Conservation (phyloP, 2,113 vertebrate species). For the Atractosteus spatula region DNA sequence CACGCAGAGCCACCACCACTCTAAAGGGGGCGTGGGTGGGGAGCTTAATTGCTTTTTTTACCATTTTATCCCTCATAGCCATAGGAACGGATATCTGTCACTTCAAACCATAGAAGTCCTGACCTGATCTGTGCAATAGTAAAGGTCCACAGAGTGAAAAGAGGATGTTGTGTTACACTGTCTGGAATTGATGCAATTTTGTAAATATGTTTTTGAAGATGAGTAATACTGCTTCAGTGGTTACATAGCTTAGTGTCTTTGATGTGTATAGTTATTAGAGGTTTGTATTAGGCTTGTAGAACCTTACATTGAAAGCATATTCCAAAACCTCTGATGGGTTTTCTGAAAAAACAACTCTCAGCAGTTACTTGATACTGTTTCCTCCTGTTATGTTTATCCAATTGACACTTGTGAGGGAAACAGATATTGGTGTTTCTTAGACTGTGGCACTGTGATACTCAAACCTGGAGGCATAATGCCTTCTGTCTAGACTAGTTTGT, state of each 20-base stretch:
- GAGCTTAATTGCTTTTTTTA: too few species aligned
- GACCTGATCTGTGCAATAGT: too few species aligned
- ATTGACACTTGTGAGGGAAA: neutral
- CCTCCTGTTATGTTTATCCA: conserved; percentile 4
- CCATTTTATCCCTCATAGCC: too few species aligned
- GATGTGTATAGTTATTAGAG: neutral
- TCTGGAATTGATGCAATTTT: too few species aligned
- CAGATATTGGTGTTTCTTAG: neutral
- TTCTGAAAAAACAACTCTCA: conserved; percentile 4
- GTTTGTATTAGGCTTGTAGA: neutral
- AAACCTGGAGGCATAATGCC: neutral
- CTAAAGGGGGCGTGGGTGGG: conserved; percentile 10
- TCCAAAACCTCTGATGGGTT: conserved; percentile 3
- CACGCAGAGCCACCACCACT: conserved; percentile 22
- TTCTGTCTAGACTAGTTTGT: too few species aligned
- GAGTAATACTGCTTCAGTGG: too few species aligned
- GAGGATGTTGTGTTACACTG: too few species aligned
- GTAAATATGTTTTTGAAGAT: too few species aligned
- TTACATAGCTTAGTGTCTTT: conserved; percentile 3
- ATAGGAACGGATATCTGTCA: too few species aligned
- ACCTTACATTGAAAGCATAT: neutral
- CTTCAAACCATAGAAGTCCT: too few species aligned
- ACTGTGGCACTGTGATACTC: neutral
- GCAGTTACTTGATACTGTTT: conserved; percentile 7
- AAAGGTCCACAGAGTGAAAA: too few species aligned